These are phyloP conservation scores for zebrafish (Danio rerio) DNA, from an alignment of 2,113 vertebrate species.

Conservation along the genomic window GRCz12tu NC_133190.1:812001-812500, in stretches of 20 bases:
- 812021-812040: background rate
- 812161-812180: background rate
- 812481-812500: background rate
- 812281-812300: background rate
- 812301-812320: background rate
- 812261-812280: background rate
- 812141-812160: constrained; percentile 33
- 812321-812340: background rate
- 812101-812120: background rate
- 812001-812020: background rate
- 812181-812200: background rate
- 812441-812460: constrained; percentile 9
- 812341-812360: constrained; percentile 2
- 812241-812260: background rate
- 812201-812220: background rate
- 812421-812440: background rate
- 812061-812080: background rate
- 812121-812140: constrained; percentile 43
- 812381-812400: background rate
- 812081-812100: background rate
- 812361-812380: background rate
- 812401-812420: background rate
- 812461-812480: background rate
- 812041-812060: background rate
- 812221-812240: background rate